These are phyloP conservation scores for Zelostemma sp. DNA, from an alignment of 1,140 invertebrate species.

Conservation along the genomic window DNA sequence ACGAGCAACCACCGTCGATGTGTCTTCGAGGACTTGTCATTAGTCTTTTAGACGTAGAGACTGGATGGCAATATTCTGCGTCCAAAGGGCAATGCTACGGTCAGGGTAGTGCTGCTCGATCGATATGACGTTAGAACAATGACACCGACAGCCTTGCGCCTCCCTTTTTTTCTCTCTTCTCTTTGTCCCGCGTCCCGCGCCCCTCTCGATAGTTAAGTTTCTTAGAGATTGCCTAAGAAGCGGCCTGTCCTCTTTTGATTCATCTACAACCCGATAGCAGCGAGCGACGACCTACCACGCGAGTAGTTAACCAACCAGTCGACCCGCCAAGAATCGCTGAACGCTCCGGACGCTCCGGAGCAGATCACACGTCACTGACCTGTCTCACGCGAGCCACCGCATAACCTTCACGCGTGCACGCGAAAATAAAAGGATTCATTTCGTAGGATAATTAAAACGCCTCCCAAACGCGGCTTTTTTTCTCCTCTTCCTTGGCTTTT, in stretches of 20 bases:
- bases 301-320: conserved; percentile 13
- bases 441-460: conserved; percentile 6
- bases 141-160: not conserved
- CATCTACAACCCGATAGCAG: conserved; percentile 3
- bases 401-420: conserved; percentile 2
- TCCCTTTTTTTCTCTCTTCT: too few species aligned
- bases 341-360: not conserved
- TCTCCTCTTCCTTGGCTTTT: not conserved
- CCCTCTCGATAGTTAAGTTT: too few species aligned
- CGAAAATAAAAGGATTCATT: not conserved
- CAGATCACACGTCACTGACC: conserved; percentile 31
- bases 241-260: conserved; percentile 6
- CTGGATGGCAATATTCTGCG: too few species aligned
- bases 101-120: conserved; percentile 50
- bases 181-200: not conserved
- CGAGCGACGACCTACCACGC: conserved; percentile 4
- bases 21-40: not conserved
- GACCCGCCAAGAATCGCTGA: conserved; percentile 11
- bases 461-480: not conserved
- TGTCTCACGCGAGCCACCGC: conserved; percentile 21
- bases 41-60: not conserved
- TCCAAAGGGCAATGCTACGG: conserved; percentile 10
- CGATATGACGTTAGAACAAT: conserved; percentile 20
- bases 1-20: not conserved
- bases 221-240: conserved; percentile 8